These are phyloP conservation scores for Onchidella celtica DNA, from an alignment of 2,888 invertebrate genomes.

Conservation along the genomic window DNA sequence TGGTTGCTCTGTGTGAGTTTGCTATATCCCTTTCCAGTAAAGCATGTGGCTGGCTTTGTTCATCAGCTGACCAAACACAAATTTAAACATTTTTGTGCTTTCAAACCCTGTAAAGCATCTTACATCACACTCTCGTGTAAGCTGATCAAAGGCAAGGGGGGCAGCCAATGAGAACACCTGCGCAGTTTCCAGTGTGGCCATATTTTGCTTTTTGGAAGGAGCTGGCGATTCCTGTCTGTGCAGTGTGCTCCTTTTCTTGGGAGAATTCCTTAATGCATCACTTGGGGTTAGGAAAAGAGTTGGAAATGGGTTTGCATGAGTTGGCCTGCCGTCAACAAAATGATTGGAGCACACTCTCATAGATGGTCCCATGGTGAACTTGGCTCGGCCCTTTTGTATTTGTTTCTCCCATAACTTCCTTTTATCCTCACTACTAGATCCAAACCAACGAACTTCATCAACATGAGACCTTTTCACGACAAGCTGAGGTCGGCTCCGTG, in stretches of 20 bases:
- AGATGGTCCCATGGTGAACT: not conserved
- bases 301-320: constrained; percentile 2
- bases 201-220: not conserved
- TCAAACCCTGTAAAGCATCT: constrained; percentile 48
- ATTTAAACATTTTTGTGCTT: constrained; percentile 35
- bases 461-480: not conserved
- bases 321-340: constrained; percentile 40
- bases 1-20: constrained; percentile 30
- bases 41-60: constrained; percentile 26
- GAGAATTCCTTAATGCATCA: constrained; percentile 12
- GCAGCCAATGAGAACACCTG: not conserved
- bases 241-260: constrained; percentile 3
- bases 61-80: constrained; percentile 34
- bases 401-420: constrained; percentile 7
- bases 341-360: constrained; percentile 43
- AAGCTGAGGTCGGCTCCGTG: not conserved
- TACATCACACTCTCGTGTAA: constrained; percentile 14
- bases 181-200: not conserved
- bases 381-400: constrained; percentile 2
- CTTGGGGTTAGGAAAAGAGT: constrained; percentile 34
- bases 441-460: not conserved
- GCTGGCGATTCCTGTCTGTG: not conserved
- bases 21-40: constrained; percentile 47
- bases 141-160: not conserved
- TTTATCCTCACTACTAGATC: not conserved